Evolutionary conservation across 2,797 vertebrate genomes (phyloP), one percentile per base, ranked within the genome.

Genomic region (Anabas testudineus): DNA sequence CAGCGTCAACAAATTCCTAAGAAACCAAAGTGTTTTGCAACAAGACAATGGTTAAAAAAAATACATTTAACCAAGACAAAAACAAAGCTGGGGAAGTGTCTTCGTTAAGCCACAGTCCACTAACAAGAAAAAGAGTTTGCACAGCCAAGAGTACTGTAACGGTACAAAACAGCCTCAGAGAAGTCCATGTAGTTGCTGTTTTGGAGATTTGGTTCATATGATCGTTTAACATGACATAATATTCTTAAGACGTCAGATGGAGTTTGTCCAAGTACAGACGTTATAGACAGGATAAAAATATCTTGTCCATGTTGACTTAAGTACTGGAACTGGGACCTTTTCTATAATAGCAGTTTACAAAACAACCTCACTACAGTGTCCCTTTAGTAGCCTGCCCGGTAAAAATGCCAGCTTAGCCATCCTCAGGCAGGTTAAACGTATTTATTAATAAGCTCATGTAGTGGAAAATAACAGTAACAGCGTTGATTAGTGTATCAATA

Each of bases 21-120:
- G 41, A 24, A 61, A 75, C 41, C 76, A 62, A 32, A 65, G 32
- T 55, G 42, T 83, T 76, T 73, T 70, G 64, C 59, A 79, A 78
- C 41, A 52, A 39, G 24, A 67, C 53, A 58, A 34, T 24, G 28
- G 24, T 62, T 15, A 5, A 30, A 42, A 32, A 67, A 43, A 58
- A 39, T 15, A 19, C 24, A 42, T 41, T 42, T 5, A n/a, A 30
- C 28, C 37, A 45, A 67, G 3, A 57, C 18, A 67, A 54, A 53
- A 70, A 45, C 46, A 62, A 28, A 57, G 22, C 30, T 3, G n/a
- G 7, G 18, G 16, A 18, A 42, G 22, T 24, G 21, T 57, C 21
- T 15, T 5, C 52, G 7, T 37, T 10, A 56, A 51, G 58, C 30
- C 41, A 55, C 63, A 59, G 53, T 75, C 58, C 36, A 58, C n/a